Evolutionary conservation across 2,888 invertebrate genomes (phyloP).

Genomic region (Hyalella azteca): DNA sequence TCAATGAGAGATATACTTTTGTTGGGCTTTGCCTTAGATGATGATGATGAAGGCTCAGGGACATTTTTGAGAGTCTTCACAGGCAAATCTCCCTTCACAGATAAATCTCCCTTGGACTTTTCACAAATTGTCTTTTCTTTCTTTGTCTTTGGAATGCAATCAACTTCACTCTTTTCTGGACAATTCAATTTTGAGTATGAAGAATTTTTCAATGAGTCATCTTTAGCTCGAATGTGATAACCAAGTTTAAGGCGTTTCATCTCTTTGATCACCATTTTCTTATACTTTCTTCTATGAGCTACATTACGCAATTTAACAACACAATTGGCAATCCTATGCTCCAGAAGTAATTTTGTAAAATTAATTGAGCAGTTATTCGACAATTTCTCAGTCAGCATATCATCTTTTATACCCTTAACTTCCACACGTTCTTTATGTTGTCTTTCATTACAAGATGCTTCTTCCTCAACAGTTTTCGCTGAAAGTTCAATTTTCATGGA

Average conservation of each 20-base stretch:
- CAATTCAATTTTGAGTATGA: not conserved
- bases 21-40: not conserved
- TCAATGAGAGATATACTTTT: not conserved
- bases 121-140: not conserved
- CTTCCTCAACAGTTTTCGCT: no score
- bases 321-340: constrained; percentile 14
- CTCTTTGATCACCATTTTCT: not conserved
- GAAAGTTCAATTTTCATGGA: no score
- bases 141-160: not conserved
- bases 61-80: no score
- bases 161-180: no score
- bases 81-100: not conserved
- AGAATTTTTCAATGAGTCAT: no score
- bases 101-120: not conserved
- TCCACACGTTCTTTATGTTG: no score
- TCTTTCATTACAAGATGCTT: no score
- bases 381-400: not conserved
- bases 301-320: constrained; percentile 24
- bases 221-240: no score
- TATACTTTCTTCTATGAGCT: constrained; percentile 8
- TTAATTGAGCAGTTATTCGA: not conserved
- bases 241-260: not conserved
- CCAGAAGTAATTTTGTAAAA: not conserved
- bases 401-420: no score
- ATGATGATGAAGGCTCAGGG: no score